These are phyloP conservation scores for Hylia prasina DNA, from an alignment of 2,113 vertebrate genomes.

Conservation along the genomic window DNA sequence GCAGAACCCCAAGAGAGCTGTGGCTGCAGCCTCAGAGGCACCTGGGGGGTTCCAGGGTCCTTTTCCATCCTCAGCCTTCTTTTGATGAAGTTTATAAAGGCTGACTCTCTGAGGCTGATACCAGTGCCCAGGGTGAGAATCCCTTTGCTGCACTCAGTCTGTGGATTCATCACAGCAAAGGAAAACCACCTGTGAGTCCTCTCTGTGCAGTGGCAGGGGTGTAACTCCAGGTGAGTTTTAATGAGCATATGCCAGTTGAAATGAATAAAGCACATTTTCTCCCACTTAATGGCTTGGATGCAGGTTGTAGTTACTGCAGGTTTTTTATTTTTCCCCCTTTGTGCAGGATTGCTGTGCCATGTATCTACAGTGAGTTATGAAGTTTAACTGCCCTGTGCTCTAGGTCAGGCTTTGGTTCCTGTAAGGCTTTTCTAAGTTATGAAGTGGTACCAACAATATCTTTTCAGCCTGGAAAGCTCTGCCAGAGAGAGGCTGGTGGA, in stretches of 20 bases:
- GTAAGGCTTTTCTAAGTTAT: neutral
- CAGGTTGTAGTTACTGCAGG: neutral
- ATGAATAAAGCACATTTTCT: neutral
- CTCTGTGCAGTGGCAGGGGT: neutral
- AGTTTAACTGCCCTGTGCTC: neutral
- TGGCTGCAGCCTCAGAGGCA: neutral
- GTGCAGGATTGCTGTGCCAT: neutral
- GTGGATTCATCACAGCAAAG: neutral
- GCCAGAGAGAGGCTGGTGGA: neutral
- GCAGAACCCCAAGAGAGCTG: neutral
- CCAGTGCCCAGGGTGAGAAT: neutral
- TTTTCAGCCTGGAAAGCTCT: neutral
- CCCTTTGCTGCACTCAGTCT: neutral
- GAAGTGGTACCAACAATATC: neutral
- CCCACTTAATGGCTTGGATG: neutral
- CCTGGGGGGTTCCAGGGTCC: neutral
- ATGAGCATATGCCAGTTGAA: neutral
- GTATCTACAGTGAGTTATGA: too few relatives aligned
- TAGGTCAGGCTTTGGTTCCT: neutral
- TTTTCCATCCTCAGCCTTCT: neutral
- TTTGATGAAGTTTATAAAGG: neutral
- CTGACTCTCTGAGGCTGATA: rapidly evolving
- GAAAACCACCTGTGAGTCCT: neutral
- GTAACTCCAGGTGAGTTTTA: neutral
- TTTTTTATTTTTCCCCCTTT: neutral